phyloP scores from a whole-genome alignment of 2,888 invertebrate species.

The Dascillus cervinus region DNA sequence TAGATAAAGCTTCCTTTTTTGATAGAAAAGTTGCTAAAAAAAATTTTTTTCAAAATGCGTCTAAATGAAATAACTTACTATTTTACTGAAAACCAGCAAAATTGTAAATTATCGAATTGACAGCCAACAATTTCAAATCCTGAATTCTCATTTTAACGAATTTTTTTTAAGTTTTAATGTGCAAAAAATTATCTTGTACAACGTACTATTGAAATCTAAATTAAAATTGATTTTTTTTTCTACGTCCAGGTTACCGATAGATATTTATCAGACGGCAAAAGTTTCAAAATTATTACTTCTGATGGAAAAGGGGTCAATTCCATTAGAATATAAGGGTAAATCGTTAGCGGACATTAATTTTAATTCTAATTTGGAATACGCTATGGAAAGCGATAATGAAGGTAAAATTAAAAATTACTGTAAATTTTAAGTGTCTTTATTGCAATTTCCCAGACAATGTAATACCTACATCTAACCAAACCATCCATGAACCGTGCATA shows the following conservation, averaged over 20 bases:
- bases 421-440: background rate
- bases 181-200: no score
- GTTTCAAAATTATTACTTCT: constrained; percentile 20
- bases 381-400: constrained; percentile 9
- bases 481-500: background rate
- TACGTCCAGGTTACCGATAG: constrained; percentile 18
- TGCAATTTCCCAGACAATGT: no score
- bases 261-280: constrained; percentile 23
- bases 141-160: no score
- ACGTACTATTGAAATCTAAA: background rate
- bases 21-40: no score
- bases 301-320: constrained; percentile 20
- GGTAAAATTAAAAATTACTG: constrained; percentile 1
- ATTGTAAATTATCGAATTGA: no score
- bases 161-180: no score
- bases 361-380: constrained; percentile 10
- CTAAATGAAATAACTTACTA: no score
- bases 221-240: constrained; percentile 1
- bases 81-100: no score
- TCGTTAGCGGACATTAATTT: constrained; percentile 13
- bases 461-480: background rate
- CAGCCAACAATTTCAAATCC: no score
- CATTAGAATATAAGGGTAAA: constrained; percentile 15
- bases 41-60: no score
- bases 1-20: no score